phyloP scores from a whole-genome alignment of 2,797 vertebrate genomes.

The Austrolebias charrua region DNA sequence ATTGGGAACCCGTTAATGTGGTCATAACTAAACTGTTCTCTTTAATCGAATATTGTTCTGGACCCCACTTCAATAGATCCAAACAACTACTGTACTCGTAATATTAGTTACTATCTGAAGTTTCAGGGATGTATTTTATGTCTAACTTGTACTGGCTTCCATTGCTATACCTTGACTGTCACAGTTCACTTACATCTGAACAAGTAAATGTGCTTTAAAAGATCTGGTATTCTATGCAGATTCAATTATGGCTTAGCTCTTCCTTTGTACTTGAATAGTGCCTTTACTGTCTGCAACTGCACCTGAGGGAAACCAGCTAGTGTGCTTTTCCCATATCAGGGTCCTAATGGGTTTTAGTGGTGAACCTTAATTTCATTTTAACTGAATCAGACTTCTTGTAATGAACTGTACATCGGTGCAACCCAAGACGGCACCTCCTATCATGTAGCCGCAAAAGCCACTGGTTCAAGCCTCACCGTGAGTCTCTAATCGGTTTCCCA shows the following conservation, averaged over 20 bases:
- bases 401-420: slow-evolving; percentile 74
- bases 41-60: no score
- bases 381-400: slow-evolving; percentile 55
- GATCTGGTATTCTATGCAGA: background rate
- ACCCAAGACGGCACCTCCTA: slow-evolving; percentile 65
- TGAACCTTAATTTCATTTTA: slow-evolving; percentile 70
- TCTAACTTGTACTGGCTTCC: no score
- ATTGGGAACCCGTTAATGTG: no score
- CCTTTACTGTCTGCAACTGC: slow-evolving; percentile 17
- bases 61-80: no score
- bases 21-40: no score
- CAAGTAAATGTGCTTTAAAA: background rate
- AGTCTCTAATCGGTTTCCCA: slow-evolving; percentile 63
- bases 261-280: slow-evolving; percentile 1
- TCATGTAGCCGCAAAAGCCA: slow-evolving; percentile 68
- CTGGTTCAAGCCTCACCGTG: slow-evolving; percentile 35
- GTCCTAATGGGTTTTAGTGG: slow-evolving; percentile 66
- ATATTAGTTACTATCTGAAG: no score
- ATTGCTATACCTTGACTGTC: background rate
- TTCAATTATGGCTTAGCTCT: background rate
- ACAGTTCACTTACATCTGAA: background rate
- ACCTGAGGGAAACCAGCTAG: slow-evolving; percentile 30
- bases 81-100: no score
- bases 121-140: no score
- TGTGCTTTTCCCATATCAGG: slow-evolving; percentile 24